A percentile compares a stretch with the other conserved stretches of the same genome.
Conservation (phyloP, 2,888 invertebrate species). For the Neocrepidodera transversa region DNA sequence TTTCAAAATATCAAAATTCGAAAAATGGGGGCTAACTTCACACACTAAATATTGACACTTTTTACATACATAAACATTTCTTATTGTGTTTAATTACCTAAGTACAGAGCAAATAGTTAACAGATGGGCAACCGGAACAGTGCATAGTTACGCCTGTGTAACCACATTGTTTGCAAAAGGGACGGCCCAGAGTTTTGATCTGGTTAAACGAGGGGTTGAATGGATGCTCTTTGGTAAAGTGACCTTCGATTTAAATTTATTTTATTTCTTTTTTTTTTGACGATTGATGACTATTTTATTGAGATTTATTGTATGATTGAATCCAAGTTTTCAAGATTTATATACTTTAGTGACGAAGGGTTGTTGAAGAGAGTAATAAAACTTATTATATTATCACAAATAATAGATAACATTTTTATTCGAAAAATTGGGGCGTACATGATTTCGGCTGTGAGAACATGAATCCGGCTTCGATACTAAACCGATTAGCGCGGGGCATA, state of each 20-base stretch:
- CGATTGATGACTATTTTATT: neutral
- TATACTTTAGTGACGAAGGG: too few relatives aligned
- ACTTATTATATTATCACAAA: too few relatives aligned
- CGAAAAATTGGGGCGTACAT: too few relatives aligned
- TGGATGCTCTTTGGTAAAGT: neutral
- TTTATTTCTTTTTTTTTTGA: neutral
- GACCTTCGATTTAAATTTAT: neutral
- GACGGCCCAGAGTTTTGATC: conserved; percentile 34
- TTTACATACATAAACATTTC: neutral
- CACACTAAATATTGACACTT: too few relatives aligned
- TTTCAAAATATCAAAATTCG: too few relatives aligned
- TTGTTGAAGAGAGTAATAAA: too few relatives aligned
- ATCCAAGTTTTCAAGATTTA: too few relatives aligned
- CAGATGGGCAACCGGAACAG: conserved; percentile 44
- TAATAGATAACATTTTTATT: too few relatives aligned
- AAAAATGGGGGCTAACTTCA: too few relatives aligned
- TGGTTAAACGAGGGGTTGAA: conserved; percentile 37
- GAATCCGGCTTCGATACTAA: too few relatives aligned
- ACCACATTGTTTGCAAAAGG: conserved; percentile 45
- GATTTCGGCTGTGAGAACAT: too few relatives aligned
- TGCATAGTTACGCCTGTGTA: conserved; percentile 48
- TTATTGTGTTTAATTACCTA: conserved; percentile 9
- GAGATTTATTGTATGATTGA: neutral
- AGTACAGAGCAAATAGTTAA: conserved; percentile 41
- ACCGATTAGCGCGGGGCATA: too few relatives aligned